A percentile compares a stretch with the other conserved stretches of the same genome.
Conservation (phyloP, 2,888 invertebrate genomes). For the Trileptium ribeirensis region DNA sequence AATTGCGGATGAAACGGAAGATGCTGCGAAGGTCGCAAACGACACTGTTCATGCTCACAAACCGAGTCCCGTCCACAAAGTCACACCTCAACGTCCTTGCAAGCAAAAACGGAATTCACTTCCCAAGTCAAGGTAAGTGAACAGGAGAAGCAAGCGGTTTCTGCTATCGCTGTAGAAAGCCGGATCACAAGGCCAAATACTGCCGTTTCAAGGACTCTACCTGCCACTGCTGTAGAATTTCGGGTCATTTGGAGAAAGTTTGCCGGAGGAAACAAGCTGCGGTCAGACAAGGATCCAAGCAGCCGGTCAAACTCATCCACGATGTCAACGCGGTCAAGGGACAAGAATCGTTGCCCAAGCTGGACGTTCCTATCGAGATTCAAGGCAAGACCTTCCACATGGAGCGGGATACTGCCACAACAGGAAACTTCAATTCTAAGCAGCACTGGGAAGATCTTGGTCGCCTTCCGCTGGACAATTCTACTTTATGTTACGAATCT, state of each 20-base stretch:
- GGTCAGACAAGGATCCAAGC: neutral
- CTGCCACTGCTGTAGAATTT: neutral
- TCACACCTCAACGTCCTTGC: slow-evolving; percentile 1
- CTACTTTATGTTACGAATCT: neutral
- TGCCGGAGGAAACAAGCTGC: neutral
- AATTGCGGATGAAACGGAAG: slow-evolving; percentile 34
- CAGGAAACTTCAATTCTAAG: neutral
- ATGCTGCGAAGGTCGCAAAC: slow-evolving; percentile 34
- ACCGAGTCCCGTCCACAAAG: slow-evolving; percentile 26
- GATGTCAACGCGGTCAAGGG: slow-evolving; percentile 9
- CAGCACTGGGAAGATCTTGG: neutral
- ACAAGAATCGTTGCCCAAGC: slow-evolving; percentile 19
- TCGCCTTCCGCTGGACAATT: neutral
- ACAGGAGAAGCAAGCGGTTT: neutral
- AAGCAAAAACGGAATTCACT: neutral
- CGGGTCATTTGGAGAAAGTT: slow-evolving; percentile 7
- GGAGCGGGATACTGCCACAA: slow-evolving; percentile 25
- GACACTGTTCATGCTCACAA: slow-evolving; percentile 31
- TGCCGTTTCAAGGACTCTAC: slow-evolving; percentile 24
- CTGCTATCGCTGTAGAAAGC: neutral
- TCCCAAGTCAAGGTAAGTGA: neutral
- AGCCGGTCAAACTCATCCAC: slow-evolving; percentile 12
- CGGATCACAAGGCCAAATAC: neutral
- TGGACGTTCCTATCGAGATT: slow-evolving; percentile 26
- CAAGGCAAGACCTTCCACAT: slow-evolving; percentile 11